Conservation (phyloP, 2,888 invertebrate species). For the Nymphalis c-album region DNA sequence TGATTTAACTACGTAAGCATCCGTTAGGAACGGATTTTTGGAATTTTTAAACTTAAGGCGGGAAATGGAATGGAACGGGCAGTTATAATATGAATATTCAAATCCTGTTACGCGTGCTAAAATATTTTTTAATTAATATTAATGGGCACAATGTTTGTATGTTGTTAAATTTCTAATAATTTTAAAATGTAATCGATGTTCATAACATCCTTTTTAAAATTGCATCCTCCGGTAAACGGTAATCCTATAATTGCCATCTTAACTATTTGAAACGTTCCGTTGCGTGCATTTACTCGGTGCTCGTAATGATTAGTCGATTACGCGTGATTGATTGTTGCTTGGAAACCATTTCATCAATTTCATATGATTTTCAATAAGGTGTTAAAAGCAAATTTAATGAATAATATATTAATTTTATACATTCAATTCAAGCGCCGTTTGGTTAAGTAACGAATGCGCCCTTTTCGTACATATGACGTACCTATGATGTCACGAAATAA, state of each 20-base stretch:
- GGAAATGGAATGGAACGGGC: too few species aligned
- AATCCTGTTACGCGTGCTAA: background rate
- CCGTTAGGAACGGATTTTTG: too few species aligned
- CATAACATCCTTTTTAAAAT: constrained; percentile 21
- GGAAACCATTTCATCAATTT: constrained; percentile 12
- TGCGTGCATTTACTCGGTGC: constrained; percentile 30
- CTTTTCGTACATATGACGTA: too few species aligned
- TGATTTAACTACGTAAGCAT: too few species aligned
- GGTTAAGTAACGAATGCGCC: too few species aligned
- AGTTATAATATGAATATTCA: too few species aligned
- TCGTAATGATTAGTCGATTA: constrained; percentile 21
- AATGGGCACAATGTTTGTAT: background rate
- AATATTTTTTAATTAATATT: background rate
- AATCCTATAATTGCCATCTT: constrained; percentile 23
- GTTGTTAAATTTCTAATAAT: constrained; percentile 23
- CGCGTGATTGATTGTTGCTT: constrained; percentile 23
- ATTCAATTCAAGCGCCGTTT: too few species aligned
- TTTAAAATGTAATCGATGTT: constrained; percentile 23
- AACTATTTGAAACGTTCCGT: constrained; percentile 28
- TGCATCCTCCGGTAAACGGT: constrained; percentile 18
- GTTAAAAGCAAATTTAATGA: background rate
- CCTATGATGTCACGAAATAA: too few species aligned
- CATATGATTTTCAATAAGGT: background rate
- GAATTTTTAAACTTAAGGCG: too few species aligned
- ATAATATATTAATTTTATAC: constrained; percentile 1